phyloP scores from a whole-genome alignment of 1,140 invertebrate genomes.

The Drusus annulatus region DNA sequence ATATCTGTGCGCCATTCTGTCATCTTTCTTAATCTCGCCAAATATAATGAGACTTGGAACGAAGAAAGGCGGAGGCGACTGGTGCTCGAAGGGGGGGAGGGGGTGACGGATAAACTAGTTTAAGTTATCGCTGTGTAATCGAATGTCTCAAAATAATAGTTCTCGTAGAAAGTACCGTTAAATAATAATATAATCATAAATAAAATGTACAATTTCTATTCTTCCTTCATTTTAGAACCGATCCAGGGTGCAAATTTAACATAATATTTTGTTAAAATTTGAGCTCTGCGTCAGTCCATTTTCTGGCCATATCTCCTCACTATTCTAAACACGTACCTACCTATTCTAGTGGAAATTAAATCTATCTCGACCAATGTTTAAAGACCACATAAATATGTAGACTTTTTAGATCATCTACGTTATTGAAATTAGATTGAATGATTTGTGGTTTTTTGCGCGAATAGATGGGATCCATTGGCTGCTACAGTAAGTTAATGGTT shows the following conservation, averaged over 20 bases:
- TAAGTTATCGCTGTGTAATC: slow-evolving; percentile 38
- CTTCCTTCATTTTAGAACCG: too few species aligned
- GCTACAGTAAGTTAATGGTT: slow-evolving; percentile 7
- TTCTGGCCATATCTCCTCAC: slow-evolving; percentile 30
- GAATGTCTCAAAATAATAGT: slow-evolving; percentile 47
- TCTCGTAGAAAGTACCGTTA: slow-evolving; percentile 32
- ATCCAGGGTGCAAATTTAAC: too few species aligned
- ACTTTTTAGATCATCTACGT: neutral
- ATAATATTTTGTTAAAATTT: neutral
- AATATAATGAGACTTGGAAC: slow-evolving; percentile 41
- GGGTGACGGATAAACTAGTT: slow-evolving; percentile 5
- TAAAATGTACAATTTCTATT: slow-evolving; percentile 17
- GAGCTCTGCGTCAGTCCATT: slow-evolving; percentile 13
- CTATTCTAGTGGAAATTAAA: slow-evolving; percentile 24
- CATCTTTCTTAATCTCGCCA: slow-evolving; percentile 43
- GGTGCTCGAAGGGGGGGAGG: slow-evolving; percentile 25
- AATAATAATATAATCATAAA: slow-evolving; percentile 19
- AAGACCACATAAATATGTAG: slow-evolving; percentile 43
- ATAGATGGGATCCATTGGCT: neutral
- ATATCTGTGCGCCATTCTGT: slow-evolving; percentile 30
- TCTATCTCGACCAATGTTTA: slow-evolving; percentile 44
- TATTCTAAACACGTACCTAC: slow-evolving; percentile 21
- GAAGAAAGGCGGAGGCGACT: slow-evolving; percentile 36
- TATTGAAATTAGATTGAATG: neutral
- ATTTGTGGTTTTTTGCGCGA: neutral